phyloP scores from a whole-genome alignment of 2,888 invertebrate genomes.

The Apamea epomidion region DNA sequence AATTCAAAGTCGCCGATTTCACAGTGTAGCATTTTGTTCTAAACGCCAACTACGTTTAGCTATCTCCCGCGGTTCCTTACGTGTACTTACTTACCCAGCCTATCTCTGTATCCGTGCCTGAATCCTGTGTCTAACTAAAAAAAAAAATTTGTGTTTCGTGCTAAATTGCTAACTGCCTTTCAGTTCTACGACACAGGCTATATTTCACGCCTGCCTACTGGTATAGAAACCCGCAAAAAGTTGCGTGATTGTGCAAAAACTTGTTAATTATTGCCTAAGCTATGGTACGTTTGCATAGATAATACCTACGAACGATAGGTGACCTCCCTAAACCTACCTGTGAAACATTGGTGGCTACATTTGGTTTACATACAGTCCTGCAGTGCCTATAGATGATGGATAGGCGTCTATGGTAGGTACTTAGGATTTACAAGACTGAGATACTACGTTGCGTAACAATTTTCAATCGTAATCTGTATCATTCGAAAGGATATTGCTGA shows the following conservation, averaged over 20 bases:
- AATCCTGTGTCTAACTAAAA: background rate
- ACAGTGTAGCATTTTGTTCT: background rate
- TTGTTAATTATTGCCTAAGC: background rate
- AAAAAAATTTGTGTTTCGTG: background rate
- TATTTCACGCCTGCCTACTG: background rate
- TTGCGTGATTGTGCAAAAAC: background rate
- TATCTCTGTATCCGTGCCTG: too few species aligned
- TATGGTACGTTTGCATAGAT: background rate
- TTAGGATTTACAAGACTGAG: background rate
- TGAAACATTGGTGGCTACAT: background rate
- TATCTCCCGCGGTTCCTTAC: background rate
- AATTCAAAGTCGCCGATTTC: conserved; percentile 40
- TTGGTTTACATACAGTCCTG: background rate
- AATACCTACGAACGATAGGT: background rate
- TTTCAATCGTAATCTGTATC: too few species aligned
- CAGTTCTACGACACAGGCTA: background rate
- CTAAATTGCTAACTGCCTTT: background rate
- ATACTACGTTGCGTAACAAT: background rate
- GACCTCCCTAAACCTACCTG: background rate
- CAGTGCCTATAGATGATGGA: background rate
- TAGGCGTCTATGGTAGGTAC: background rate
- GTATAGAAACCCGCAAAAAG: background rate
- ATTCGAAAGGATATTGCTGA: too few species aligned
- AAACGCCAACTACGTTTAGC: background rate
- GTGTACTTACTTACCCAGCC: background rate